Conservation (phyloP, 35 echinoderm and acorn worm genomes). For the Heliocidaris erythrogramma region DNA sequence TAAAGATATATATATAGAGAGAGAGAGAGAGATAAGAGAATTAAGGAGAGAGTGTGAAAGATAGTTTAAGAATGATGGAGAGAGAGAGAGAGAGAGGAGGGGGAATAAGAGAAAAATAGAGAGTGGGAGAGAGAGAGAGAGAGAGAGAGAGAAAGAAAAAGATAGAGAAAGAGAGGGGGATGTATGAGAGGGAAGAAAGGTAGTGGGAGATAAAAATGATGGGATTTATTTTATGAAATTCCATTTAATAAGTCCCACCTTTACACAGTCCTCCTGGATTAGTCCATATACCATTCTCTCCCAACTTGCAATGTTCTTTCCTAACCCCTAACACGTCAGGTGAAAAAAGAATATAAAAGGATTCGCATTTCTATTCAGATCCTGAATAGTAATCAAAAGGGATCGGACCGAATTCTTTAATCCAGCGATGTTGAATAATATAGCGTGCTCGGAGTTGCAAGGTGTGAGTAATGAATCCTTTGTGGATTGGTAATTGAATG, state of each 20-base stretch:
- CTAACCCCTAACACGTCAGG: background rate
- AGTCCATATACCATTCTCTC: background rate
- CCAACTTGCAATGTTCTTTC: background rate
- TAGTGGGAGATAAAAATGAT: background rate
- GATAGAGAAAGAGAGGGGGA: background rate
- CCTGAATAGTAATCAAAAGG: background rate
- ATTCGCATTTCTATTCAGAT: background rate
- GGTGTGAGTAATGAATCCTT: background rate
- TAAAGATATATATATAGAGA: too few relatives aligned
- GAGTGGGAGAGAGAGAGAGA: too few relatives aligned
- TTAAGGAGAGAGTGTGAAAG: too few relatives aligned
- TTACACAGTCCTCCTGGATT: background rate
- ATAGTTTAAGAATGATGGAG: too few relatives aligned
- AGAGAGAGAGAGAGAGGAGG: too few relatives aligned
- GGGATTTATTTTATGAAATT: background rate
- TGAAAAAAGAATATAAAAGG: conserved; percentile 16
- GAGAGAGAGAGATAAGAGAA: too few relatives aligned
- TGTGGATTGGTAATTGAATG: background rate
- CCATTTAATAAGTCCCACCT: background rate
- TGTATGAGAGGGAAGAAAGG: background rate
- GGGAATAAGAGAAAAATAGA: too few relatives aligned
- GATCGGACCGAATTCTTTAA: conserved; percentile 10
- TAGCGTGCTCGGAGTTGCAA: background rate
- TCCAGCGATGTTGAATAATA: background rate
- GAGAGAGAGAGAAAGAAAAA: background rate